phyloP scores from a whole-genome alignment of 2,113 vertebrate species.

The Amphiprion ocellaris region DNA sequence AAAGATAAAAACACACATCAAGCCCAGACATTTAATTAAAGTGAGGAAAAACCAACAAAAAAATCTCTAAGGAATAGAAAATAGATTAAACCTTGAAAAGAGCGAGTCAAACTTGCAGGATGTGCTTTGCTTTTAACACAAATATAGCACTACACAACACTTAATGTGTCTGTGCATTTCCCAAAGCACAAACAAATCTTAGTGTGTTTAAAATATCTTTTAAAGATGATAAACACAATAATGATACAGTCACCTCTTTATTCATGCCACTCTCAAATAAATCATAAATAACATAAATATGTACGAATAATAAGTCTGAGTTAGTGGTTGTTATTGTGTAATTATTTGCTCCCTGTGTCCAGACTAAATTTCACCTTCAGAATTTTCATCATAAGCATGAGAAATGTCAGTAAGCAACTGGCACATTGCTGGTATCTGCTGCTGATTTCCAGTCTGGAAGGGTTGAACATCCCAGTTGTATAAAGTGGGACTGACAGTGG shows the following conservation, averaged over 20 bases:
- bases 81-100: slow-evolving; percentile 2
- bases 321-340: background rate
- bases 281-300: background rate
- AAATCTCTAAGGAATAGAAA: slow-evolving; percentile 17
- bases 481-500: slow-evolving; percentile 51
- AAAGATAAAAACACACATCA: background rate
- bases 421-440: background rate
- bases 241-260: background rate
- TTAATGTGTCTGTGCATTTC: background rate
- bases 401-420: slow-evolving; percentile 16
- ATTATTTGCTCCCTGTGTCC: slow-evolving; percentile 6
- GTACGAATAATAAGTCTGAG: background rate
- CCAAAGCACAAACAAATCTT: slow-evolving; percentile 2
- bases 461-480: slow-evolving; percentile 37
- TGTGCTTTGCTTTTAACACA: background rate
- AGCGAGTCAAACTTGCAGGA: too few species aligned
- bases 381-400: slow-evolving; percentile 11
- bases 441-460: slow-evolving; percentile 34
- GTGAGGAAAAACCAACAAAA: background rate
- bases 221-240: background rate
- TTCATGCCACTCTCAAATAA: too few species aligned
- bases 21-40: slow-evolving; percentile 4
- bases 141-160: background rate
- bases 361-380: background rate
- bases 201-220: background rate